Conservation (phyloP, 1,140 invertebrate species). For the Leptinotarsa undecemlineata region DNA sequence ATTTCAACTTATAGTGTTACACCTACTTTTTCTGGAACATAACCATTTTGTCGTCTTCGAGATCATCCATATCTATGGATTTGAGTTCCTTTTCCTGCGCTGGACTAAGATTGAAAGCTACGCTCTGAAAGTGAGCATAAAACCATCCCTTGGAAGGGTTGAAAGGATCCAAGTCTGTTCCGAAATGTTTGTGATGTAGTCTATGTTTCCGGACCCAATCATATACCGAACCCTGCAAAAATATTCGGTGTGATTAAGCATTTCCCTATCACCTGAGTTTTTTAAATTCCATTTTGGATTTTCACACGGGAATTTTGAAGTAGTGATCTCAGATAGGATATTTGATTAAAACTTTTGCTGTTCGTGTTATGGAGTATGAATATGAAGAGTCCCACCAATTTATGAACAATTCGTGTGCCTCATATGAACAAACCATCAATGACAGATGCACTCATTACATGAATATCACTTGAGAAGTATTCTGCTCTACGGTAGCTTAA, state of each 20-base stretch:
- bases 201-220: conserved; percentile 82
- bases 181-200: conserved; percentile 86
- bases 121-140: conserved; percentile 76
- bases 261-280: not conserved
- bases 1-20: not conserved
- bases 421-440: no score
- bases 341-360: no score
- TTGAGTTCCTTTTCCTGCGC: conserved; percentile 71
- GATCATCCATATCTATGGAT: conserved; percentile 82
- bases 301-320: not conserved
- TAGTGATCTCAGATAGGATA: no score
- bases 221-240: conserved; percentile 72
- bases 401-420: no score
- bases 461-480: no score
- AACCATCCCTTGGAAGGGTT: conserved; percentile 85
- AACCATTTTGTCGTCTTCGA: conserved; percentile 81
- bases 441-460: no score
- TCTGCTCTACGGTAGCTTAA: no score
- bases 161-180: conserved; percentile 88
- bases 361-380: no score
- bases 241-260: not conserved
- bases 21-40: conserved; percentile 79
- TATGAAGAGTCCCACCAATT: no score
- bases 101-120: conserved; percentile 68
- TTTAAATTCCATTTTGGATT: not conserved